Base-by-base conservation (phyloP, 35 echinoderm and acorn worm genomes). In the Heliocidaris tuberculata region DNA sequence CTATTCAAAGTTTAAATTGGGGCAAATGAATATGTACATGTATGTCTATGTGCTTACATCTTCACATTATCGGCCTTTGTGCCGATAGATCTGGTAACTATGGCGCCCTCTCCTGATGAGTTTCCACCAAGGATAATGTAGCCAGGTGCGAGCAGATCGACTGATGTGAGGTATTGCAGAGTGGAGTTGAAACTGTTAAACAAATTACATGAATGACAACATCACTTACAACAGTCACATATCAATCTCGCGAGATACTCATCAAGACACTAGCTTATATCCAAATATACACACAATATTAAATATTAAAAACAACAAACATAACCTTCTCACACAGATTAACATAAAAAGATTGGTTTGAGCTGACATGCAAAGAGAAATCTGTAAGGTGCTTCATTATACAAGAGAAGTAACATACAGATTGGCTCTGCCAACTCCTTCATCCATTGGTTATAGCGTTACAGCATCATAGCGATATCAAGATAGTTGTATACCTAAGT, bases 111-210 rank as follows among this genome's bases (percentile, higher is more conserved):
- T 48, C 98, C 98, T 13, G 97, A 85, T 49, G 95, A 95, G 91
- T 93, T 99, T 70, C 98, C 98, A 71, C 98, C 98, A 31, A 99
- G 49, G 60, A 99, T 99, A 65, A 99, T 95, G 95, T 99, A 99
- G 17, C 94, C 96, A 50, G 98, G 98, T 19, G 98, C 95, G 27
- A 99, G 86, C 35, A 97, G 70, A 31, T 97, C 50, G 13, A 93
- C 91, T 12, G 47, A 49, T 12, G 91, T 93, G 48, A 93, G 91
- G 49, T 93, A 93, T 30, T 49, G n/a, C 48, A 93, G 91, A 54
- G 91, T 93, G 11, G 48, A 52, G 32, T 93, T 49, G 32, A 48
- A 93, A n/a, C 91, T 93, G 91, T 78, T 48, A 2, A 52, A 48
- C 31, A 90, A 2, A 90, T 90, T 21, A 31, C 88, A 90, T 13